Conservation (phyloP, 2,888 invertebrate species). For the Lacanobia wlatinum region DNA sequence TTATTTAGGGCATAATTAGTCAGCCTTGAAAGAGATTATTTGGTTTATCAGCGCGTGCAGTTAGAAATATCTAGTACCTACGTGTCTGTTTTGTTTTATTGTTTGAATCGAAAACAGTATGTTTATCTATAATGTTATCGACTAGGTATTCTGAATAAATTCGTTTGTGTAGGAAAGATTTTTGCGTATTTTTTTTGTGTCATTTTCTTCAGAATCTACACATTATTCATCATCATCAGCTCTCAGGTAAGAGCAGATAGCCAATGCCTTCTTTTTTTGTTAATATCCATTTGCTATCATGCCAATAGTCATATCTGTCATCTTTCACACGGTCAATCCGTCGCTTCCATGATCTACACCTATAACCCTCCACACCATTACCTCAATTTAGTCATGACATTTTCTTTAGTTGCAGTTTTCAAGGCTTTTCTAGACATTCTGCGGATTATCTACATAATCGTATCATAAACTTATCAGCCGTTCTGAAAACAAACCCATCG, state of each 20-base stretch:
- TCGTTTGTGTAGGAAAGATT: not conserved
- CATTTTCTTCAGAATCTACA: not conserved
- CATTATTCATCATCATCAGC: not conserved
- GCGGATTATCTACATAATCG: not conserved
- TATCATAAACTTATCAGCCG: not conserved
- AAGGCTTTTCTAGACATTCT: not conserved
- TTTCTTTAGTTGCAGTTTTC: not conserved
- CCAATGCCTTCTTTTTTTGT: no score
- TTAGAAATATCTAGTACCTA: conserved; percentile 44
- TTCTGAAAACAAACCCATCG: conserved; percentile 4
- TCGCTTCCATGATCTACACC: no score
- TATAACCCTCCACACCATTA: no score
- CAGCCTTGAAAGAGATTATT: conserved; percentile 68
- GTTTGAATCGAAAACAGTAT: conserved; percentile 11
- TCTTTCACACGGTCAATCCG: no score
- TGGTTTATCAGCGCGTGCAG: conserved; percentile 44
- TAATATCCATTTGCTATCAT: no score
- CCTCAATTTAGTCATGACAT: not conserved
- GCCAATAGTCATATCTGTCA: no score
- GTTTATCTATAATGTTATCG: not conserved
- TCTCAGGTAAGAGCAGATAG: not conserved
- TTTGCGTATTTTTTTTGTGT: not conserved
- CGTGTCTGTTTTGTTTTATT: conserved; percentile 7
- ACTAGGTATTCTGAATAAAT: conserved; percentile 8
- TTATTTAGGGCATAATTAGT: conserved; percentile 28